Evolutionary conservation across 2,797 vertebrate species (phyloP), one percentile per base, ranked within the genome.

Genomic region (Phyllotis vaccarum): DNA sequence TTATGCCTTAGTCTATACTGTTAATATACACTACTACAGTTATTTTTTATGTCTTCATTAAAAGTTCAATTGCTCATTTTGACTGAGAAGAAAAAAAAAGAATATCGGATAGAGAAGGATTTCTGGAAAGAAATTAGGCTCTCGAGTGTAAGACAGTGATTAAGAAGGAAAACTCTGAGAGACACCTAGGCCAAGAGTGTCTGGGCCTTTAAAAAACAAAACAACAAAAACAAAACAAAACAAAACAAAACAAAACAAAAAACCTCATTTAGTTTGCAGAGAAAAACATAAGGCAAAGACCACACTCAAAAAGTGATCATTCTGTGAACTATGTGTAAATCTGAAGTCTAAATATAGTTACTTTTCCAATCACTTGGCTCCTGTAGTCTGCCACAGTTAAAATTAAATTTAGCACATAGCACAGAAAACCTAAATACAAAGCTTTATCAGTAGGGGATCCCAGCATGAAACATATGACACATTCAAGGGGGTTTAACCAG

Each of bases 311-410:
- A 87, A 72, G 29, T 80, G 81, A 92, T 75, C 64, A 22, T 95
- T 93, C 89, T 92, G 78, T 81, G 89, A 97, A 88, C 86, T 78
- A 62, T 78, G 43, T 94, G 43, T 94, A 68, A 93, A 85, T 92
- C 78, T 66, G 17, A 49, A 62, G 31, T 80, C 72, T 90, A 96
- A 94, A 83, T 92, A 93, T 85, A 94, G 76, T n/a, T 37, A 82
- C 64, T 89, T 94, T 87, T 95, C 49, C 85, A 90, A 80, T 29
- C 72, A 40, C 31, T 52, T 52, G 76, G 81, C 52, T 70, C 68
- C 74, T 31, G 27, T 58, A 76, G 66, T 74, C 46, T 76, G 27
- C 75, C 66, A 86, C 64, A 76, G 64, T 90, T 66, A 76, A 78
- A 46, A 80, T 66, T 83, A 95, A 92, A 96, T 95, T 96, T 80